Base-by-base conservation (phyloP, 2,113 vertebrate genomes). In the Malurus melanocephalus region DNA sequence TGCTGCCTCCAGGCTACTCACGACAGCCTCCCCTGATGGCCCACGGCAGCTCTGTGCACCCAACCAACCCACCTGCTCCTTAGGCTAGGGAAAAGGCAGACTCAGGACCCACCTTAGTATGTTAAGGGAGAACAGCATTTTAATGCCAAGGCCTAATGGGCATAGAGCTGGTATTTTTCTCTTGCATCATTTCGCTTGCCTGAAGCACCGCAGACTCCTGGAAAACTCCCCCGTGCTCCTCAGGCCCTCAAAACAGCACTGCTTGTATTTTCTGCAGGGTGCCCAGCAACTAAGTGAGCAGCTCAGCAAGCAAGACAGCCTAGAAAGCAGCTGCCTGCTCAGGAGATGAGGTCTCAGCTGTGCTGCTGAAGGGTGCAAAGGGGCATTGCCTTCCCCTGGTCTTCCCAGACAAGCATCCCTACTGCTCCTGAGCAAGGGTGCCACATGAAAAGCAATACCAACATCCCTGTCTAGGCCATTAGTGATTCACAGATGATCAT, bases 1-100 rank as follows among this genome's bases (percentile, higher is more conserved):
- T 79, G 78, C 71, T 80, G 64, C 60, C 87, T 93, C 76, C 65
- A 74, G 67, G 80, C 84, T 62, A 55, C 75, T 90, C 71, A 84
- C 16, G 38, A 11, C 2, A 6, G 62, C 79, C 80, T 84, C 80
- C 52, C 42, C 33, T 0, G 0, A 59, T 0, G 2, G 74, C 78
- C 56, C 66, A 81, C 42, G 57, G 73, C 69, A 75, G 73, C 33
- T 35, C 74, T 38, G 46, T 24, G 52, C 21, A 40, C 42, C 67
- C 69, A 78, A 26, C 62, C 80, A 82, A 80, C 55, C 51, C 60
- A 89, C 80, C 66, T 78, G 76, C 64, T 89, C 75, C 72, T 82
- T 2, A 68, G 59, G 32, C 51, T 61, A 68, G n/a, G 74, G 80
- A 80, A 86, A 87, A 85, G 23, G 61, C 61, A 91, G 61, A 82